phyloP scores from a whole-genome alignment of 2,797 vertebrate species.

The Zenarchopterus dispar region DNA sequence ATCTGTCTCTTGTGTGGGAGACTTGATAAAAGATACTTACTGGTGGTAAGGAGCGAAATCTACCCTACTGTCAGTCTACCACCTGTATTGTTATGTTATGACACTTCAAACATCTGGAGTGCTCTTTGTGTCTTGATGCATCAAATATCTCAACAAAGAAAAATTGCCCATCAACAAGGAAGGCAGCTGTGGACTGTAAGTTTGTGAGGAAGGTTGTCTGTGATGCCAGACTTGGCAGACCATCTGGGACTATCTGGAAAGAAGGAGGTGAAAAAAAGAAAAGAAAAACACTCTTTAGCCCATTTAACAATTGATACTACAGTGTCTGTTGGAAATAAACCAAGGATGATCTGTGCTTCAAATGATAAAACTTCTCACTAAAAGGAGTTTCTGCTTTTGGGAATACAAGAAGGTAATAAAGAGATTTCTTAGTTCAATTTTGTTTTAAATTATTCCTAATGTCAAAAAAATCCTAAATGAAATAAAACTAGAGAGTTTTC shows the following conservation, averaged over 20 bases:
- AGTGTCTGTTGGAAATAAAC: conserved; percentile 19
- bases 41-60: conserved; percentile 38
- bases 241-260: conserved; percentile 58
- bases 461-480: no score
- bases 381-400: conserved; percentile 8
- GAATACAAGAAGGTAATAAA: conserved; percentile 1
- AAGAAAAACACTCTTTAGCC: conserved; percentile 30
- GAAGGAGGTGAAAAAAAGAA: conserved; percentile 38
- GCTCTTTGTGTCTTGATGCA: conserved; percentile 62
- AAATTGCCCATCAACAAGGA: conserved; percentile 57
- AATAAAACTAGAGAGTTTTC: no score
- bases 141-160: conserved; percentile 44
- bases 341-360: conserved; percentile 5
- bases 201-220: conserved; percentile 53
- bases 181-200: conserved; percentile 67
- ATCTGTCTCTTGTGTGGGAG: background rate
- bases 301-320: conserved; percentile 25
- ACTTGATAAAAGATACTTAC: conserved; percentile 36
- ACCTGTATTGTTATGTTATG: conserved; percentile 72
- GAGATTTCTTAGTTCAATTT: background rate
- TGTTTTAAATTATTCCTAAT: no score
- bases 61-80: conserved; percentile 59
- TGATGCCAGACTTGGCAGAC: conserved; percentile 63
- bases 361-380: conserved; percentile 12
- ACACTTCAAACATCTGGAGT: conserved; percentile 74